Evolutionary conservation across 92 coral and sea anemone genomes (phyloP), one percentile per base, ranked within the genome.

Genomic region (Montipora capitata): DNA sequence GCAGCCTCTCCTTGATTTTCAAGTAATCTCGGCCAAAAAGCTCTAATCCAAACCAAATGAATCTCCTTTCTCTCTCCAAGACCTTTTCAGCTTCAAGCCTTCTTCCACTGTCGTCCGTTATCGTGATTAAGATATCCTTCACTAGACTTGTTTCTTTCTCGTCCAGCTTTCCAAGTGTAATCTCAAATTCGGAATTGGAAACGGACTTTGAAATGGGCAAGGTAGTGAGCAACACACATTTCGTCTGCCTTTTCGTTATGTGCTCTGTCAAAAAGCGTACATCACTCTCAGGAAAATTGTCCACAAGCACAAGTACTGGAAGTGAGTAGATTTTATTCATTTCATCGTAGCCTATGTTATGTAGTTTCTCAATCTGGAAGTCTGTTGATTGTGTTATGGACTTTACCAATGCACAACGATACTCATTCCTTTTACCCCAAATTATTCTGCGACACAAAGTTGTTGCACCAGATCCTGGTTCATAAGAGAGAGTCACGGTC

Each of bases 401-500:
- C 84, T 89, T 93, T 11, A 93, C 91, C 7, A 93, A 86, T 3
- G 95, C 95, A 75, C 93, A 93, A 39, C 95, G 83, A 63, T 43
- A 89, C 2, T 43, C 68, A 4, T 89, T 57, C 0, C 89, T 56
- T 38, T 68, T 93, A 2, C 81, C 64, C 95, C 95, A 93, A 43
- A 93, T 40, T n/a, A 93, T 85, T 41, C 93, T 85, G 15, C 95
- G 89, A 45, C 95, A 89, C 13, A 93, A 82, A 0, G 95, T 93
- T 0, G 95, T 80, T 38, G 93, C 95, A 7, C 95, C 95, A 48
- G 95, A 85, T 15, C 95, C 95, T 6, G 91, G 79, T 62, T 93
- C 95, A 40, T 93, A 93, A 14, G 88, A 79, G 14, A 93, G 61
- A 27, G 52, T 85, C 9, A 93, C 88, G 17, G 84, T 90, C 78